Evolutionary conservation across 2,888 invertebrate species (phyloP).

Genomic region (Chesias legatella): DNA sequence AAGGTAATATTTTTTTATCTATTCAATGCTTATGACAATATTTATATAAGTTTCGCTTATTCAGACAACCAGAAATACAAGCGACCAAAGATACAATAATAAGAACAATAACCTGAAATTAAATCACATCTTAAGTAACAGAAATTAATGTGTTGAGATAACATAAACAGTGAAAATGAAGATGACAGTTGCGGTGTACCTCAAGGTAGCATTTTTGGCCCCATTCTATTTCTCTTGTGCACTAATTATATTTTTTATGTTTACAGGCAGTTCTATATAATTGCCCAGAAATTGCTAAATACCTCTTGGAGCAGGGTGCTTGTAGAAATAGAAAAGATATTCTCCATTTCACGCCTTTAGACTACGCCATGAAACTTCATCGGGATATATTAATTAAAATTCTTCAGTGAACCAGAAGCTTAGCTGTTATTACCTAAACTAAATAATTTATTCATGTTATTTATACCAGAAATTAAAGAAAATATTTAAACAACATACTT

Average conservation of each 20-base stretch:
- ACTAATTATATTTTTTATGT: neutral
- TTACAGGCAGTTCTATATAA: constrained; percentile 82
- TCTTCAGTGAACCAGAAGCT: constrained; percentile 3
- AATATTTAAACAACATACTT: too few species aligned
- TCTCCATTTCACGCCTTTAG: constrained; percentile 76
- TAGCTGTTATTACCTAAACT: neutral
- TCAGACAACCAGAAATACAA: too few species aligned
- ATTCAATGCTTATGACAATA: neutral
- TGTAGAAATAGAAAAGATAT: constrained; percentile 65
- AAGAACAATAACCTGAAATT: too few species aligned
- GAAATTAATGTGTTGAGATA: too few species aligned
- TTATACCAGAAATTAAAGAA: too few species aligned
- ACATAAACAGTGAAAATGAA: too few species aligned
- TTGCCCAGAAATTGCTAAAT: constrained; percentile 66
- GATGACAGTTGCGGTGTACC: too few species aligned
- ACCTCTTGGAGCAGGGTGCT: constrained; percentile 72
- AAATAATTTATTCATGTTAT: too few species aligned
- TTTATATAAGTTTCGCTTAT: too few species aligned
- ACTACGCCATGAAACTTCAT: constrained; percentile 52
- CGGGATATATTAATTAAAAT: constrained; percentile 17
- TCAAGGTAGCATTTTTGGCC: neutral
- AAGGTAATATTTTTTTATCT: constrained; percentile 54
- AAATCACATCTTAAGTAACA: too few species aligned
- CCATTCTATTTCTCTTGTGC: neutral
- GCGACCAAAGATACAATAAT: too few species aligned